Evolutionary conservation across 2,113 vertebrate species (phyloP).

Genomic region (Archilochus colubris): DNA sequence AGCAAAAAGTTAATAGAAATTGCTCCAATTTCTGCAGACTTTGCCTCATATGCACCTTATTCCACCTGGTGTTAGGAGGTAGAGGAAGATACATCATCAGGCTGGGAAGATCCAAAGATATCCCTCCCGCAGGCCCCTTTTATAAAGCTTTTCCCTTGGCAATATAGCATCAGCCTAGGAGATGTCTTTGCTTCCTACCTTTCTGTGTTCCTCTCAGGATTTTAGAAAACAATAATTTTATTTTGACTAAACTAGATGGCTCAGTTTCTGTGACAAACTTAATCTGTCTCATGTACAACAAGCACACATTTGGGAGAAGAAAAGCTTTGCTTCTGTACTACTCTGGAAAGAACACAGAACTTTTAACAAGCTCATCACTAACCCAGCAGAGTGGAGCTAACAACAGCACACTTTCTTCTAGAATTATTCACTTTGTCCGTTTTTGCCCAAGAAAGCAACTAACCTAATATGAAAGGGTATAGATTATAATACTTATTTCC

Average conservation of each 20-base stretch:
- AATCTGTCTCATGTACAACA: background rate
- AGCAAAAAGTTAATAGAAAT: background rate
- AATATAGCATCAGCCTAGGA: background rate
- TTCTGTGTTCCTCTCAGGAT: background rate
- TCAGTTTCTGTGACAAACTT: background rate
- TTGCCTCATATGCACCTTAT: background rate
- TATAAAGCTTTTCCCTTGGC: background rate
- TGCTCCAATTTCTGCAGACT: background rate
- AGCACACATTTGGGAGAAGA: background rate
- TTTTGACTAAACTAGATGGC: background rate
- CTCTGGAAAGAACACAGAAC: background rate
- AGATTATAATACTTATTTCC: background rate
- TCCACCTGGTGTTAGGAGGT: background rate
- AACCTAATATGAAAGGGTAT: constrained; percentile 5
- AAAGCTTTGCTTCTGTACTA: background rate
- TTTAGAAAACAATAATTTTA: background rate
- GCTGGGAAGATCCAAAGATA: background rate
- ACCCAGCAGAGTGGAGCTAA: background rate
- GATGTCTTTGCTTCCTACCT: background rate
- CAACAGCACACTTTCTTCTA: constrained; percentile 29
- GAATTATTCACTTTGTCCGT: background rate
- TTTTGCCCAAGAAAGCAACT: background rate
- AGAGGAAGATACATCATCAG: background rate
- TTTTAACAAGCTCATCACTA: background rate
- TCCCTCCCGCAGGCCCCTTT: background rate